Percentiles rank a stretch among this genome's conserved stretches.
phyloP scores from a whole-genome alignment of 2,888 invertebrate genomes.

The Orgyia antiqua region DNA sequence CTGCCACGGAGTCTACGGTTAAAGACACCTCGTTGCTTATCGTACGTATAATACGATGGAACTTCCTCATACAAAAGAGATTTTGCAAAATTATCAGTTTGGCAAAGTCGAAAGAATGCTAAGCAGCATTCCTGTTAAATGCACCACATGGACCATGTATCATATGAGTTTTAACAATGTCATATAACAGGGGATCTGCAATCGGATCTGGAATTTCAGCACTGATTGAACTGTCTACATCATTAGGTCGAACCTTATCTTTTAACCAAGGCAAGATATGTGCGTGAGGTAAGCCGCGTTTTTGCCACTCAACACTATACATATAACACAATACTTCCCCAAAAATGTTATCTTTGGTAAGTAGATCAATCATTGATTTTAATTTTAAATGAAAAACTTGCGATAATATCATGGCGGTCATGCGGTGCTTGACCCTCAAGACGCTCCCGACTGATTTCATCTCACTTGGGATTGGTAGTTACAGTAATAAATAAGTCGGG shows the following conservation, averaged over 20 bases:
- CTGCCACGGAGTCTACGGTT: background rate
- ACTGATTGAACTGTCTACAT: conserved; percentile 3
- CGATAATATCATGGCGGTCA: conserved; percentile 17
- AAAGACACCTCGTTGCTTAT: conserved; percentile 5
- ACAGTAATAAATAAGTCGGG: conserved; percentile 9
- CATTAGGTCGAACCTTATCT: conserved; percentile 4
- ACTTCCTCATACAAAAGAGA: background rate
- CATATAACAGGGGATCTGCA: conserved; percentile 19
- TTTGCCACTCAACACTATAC: conserved; percentile 14
- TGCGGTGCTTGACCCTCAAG: conserved; percentile 9
- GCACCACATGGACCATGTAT: conserved; percentile 52
- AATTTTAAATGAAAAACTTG: conserved; percentile 16
- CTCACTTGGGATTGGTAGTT: conserved; percentile 3
- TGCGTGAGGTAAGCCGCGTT: no score
- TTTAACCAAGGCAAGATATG: conserved; percentile 7
- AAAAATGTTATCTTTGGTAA: conserved; percentile 15
- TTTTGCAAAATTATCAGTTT: background rate
- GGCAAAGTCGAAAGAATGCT: conserved; percentile 5
- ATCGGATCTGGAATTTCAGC: conserved; percentile 16
- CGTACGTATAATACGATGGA: conserved; percentile 1
- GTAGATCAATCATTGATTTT: conserved; percentile 9
- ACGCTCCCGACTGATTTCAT: conserved; percentile 2
- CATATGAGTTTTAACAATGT: conserved; percentile 42
- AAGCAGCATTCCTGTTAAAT: conserved; percentile 8
- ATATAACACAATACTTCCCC: conserved; percentile 14